Conservation (phyloP, 1,140 invertebrate genomes). For the Paraescarpia echinospica region DNA sequence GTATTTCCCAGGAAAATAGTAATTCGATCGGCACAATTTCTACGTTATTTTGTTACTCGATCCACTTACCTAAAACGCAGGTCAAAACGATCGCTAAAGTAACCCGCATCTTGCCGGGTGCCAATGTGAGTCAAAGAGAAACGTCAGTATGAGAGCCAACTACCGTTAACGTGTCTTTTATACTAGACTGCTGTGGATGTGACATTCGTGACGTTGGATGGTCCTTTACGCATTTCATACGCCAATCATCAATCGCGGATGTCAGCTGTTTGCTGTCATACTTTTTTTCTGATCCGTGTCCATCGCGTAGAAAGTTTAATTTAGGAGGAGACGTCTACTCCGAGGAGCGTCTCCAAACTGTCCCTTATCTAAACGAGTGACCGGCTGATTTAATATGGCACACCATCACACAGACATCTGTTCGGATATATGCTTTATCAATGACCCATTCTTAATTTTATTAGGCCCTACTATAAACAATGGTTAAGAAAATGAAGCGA, state of each 20-base stretch:
- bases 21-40: not conserved
- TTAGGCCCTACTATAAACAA: not conserved
- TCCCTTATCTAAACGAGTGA: not conserved
- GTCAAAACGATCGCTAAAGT: not conserved
- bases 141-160: not conserved
- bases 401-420: not conserved
- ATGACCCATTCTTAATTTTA: not conserved
- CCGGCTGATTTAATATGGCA: not conserved
- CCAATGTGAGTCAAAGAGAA: not conserved
- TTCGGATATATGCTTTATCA: not conserved
- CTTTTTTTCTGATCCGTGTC: not conserved
- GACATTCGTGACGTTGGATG: not conserved
- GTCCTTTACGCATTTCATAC: not conserved
- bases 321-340: not conserved
- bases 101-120: not conserved
- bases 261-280: constrained; percentile 4
- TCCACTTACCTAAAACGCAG: not conserved
- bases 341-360: not conserved
- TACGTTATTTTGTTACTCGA: not conserved
- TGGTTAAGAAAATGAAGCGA: not conserved
- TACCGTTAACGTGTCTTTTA: not conserved
- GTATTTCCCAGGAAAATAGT: too few relatives aligned
- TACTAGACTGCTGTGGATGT: not conserved
- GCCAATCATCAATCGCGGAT: not conserved
- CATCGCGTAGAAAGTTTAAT: not conserved